A percentile compares a stretch with the other conserved stretches of the same genome.
Conservation (phyloP, 2,113 vertebrate species). For the Anas platyrhynchos region DNA sequence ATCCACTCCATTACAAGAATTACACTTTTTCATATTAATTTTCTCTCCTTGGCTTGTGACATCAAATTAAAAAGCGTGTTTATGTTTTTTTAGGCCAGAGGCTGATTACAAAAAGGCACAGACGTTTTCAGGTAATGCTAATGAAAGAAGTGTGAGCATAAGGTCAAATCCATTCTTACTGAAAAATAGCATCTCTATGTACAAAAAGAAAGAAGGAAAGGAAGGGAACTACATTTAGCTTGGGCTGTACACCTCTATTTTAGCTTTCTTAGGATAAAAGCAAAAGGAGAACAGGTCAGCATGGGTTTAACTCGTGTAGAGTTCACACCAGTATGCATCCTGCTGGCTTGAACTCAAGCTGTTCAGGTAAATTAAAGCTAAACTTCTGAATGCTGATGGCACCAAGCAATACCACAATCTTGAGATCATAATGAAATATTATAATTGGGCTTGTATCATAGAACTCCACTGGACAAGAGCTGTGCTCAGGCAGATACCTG, state of each 20-base stretch:
- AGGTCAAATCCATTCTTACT: neutral
- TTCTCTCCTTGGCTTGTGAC: neutral
- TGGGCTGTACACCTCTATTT: neutral
- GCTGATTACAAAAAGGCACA: slow-evolving; percentile 77
- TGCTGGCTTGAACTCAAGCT: neutral
- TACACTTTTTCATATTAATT: neutral
- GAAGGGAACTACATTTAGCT: neutral
- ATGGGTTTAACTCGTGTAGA: neutral
- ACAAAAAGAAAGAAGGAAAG: neutral
- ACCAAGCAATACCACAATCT: neutral
- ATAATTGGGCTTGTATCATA: too few relatives aligned
- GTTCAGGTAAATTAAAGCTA: neutral
- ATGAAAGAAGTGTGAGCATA: neutral
- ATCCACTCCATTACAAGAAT: neutral
- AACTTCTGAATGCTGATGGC: neutral
- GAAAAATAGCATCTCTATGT: neutral
- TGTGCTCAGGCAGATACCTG: neutral
- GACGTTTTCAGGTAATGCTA: slow-evolving; percentile 80
- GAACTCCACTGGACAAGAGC: too few relatives aligned
- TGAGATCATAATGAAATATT: neutral
- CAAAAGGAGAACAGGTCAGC: neutral
- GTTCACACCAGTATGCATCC: neutral
- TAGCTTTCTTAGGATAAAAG: neutral
- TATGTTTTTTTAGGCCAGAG: slow-evolving; percentile 74
- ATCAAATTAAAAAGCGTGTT: slow-evolving; percentile 5